Evolutionary conservation across 2,888 invertebrate species (phyloP).

Genomic region (Drosophila leonis): DNA sequence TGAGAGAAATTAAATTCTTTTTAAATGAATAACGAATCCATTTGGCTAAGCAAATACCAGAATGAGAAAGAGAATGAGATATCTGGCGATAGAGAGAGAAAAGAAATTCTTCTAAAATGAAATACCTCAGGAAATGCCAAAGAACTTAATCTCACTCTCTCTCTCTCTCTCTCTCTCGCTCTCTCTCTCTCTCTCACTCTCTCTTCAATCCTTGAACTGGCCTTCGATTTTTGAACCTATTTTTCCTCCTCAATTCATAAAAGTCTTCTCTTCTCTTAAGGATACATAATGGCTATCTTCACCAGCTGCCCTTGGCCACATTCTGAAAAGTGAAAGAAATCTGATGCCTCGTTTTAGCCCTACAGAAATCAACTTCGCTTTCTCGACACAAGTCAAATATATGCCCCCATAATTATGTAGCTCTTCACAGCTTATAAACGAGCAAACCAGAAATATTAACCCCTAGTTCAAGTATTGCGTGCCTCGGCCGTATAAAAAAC

Average conservation of each 20-base stretch:
- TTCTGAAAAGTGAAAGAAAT: background rate
- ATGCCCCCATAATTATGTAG: slow-evolving; percentile 31
- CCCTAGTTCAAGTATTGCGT: slow-evolving; percentile 66
- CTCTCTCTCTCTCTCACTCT: too few relatives aligned
- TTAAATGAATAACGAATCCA: slow-evolving; percentile 17
- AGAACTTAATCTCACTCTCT: too few relatives aligned
- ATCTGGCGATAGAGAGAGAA: too few relatives aligned
- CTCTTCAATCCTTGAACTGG: too few relatives aligned
- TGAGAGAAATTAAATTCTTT: background rate
- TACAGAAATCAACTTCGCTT: slow-evolving; percentile 4
- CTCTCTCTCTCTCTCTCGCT: too few relatives aligned
- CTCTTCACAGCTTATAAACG: slow-evolving; percentile 51
- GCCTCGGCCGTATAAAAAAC: slow-evolving; percentile 42
- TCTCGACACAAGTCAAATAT: slow-evolving; percentile 12
- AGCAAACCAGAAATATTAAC: slow-evolving; percentile 43
- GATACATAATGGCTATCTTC: background rate
- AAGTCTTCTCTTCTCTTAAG: too few relatives aligned
- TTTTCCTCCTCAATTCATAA: background rate
- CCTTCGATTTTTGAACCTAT: background rate
- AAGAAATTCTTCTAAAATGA: too few relatives aligned
- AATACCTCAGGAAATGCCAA: too few relatives aligned
- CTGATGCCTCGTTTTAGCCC: background rate
- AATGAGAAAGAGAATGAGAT: background rate
- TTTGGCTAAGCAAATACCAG: background rate
- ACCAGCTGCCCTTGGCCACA: background rate